Percentiles rank a stretch among this genome's conserved stretches.
Conservation (phyloP, 2,113 vertebrate genomes). For the Serilophus lunatus region DNA sequence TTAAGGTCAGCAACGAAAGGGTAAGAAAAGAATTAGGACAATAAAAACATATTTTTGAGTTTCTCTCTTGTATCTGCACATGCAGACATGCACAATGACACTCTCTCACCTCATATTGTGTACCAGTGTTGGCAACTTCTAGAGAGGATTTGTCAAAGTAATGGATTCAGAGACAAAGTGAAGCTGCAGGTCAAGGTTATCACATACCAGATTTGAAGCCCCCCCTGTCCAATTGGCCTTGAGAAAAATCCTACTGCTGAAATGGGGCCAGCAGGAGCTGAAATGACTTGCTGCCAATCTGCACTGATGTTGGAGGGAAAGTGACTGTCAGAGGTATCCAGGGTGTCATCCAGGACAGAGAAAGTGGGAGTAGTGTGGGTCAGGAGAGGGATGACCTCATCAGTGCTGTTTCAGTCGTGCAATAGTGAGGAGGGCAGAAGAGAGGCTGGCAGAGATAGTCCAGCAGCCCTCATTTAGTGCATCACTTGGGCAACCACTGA, state of each 20-base stretch:
- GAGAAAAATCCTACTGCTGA: not conserved
- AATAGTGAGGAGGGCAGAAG: not conserved
- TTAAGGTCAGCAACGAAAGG: not conserved
- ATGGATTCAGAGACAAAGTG: not conserved
- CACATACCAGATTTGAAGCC: not conserved
- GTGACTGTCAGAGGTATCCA: fast-evolving
- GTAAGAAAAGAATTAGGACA: not conserved
- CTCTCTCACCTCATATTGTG: fast-evolving
- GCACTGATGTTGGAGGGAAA: not conserved
- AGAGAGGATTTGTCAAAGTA: not conserved
- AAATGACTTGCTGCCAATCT: not conserved
- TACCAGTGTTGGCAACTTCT: not conserved
- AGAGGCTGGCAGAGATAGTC: not conserved
- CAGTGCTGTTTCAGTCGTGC: fast-evolving
- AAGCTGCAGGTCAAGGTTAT: not conserved
- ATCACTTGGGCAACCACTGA: not conserved
- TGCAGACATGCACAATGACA: too few relatives aligned
- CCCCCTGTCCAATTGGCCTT: fast-evolving
- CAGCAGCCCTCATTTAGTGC: not conserved
- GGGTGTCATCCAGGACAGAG: fast-evolving
- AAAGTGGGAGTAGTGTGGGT: fast-evolving
- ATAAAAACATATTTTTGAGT: not conserved
- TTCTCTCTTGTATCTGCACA: not conserved
- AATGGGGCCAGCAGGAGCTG: not conserved
- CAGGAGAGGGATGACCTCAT: not conserved